Evolutionary conservation across 2,888 invertebrate species (phyloP).

Genomic region (Galeruca laticollis): DNA sequence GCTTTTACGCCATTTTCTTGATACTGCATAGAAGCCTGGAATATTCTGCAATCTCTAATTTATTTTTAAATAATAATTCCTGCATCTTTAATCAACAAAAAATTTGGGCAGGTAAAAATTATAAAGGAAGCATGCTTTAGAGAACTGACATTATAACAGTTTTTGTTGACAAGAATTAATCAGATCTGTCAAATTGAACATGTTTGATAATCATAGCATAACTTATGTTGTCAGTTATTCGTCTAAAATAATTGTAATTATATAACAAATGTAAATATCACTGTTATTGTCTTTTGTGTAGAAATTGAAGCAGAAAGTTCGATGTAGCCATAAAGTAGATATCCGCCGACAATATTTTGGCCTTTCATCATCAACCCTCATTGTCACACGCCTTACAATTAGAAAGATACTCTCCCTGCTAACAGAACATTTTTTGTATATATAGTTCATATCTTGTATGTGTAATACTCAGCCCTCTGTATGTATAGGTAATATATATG

Average conservation of each 20-base stretch:
- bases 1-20: slow-evolving; percentile 15
- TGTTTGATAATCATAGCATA: not conserved
- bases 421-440: slow-evolving; percentile 55
- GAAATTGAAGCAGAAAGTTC: slow-evolving; percentile 11
- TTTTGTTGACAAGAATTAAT: too few relatives aligned
- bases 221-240: slow-evolving; percentile 15
- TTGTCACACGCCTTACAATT: slow-evolving; percentile 64
- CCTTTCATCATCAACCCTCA: slow-evolving; percentile 61
- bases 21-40: slow-evolving; percentile 5
- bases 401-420: slow-evolving; percentile 60
- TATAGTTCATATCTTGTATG: slow-evolving; percentile 60
- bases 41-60: not conserved
- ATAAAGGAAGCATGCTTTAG: not conserved
- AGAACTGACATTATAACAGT: not conserved
- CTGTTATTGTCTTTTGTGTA: slow-evolving; percentile 30
- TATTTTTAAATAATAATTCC: not conserved
- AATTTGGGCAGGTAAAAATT: not conserved
- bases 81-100: not conserved
- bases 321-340: slow-evolving; percentile 18
- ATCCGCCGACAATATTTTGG: slow-evolving; percentile 50
- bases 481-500: slow-evolving; percentile 66
- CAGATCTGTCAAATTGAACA: too few relatives aligned
- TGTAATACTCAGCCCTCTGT: slow-evolving; percentile 67
- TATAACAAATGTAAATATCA: slow-evolving; percentile 38
- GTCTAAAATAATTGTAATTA: slow-evolving; percentile 19